Conservation (phyloP, 2,888 invertebrate species). For the Operophtera brumata region DNA sequence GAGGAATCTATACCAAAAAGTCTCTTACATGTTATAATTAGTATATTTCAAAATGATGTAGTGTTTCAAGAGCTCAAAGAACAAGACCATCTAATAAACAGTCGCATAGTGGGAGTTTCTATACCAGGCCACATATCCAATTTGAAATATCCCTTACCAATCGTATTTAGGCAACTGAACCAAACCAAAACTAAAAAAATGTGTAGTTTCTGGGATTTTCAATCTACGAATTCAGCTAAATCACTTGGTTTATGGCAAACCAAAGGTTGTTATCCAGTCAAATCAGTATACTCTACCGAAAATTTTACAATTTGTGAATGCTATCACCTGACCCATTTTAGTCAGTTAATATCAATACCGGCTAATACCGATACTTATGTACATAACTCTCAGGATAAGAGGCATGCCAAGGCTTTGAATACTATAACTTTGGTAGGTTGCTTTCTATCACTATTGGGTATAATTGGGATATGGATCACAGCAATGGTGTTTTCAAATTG, state of each 20-base stretch:
- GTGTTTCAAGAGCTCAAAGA: slow-evolving; percentile 73
- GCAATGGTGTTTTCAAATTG: slow-evolving; percentile 81
- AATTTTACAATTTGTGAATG: slow-evolving; percentile 66
- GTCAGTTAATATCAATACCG: slow-evolving; percentile 72
- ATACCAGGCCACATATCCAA: slow-evolving; percentile 81
- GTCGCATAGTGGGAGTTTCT: slow-evolving; percentile 81
- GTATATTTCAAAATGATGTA: slow-evolving; percentile 75
- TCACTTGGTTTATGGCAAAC: slow-evolving; percentile 77
- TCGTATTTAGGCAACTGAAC: slow-evolving; percentile 67
- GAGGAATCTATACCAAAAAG: slow-evolving; percentile 25
- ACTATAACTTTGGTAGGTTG: slow-evolving; percentile 81
- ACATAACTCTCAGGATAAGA: slow-evolving; percentile 32
- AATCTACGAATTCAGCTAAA: slow-evolving; percentile 37
- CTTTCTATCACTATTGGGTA: slow-evolving; percentile 79
- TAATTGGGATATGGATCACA: slow-evolving; percentile 80
- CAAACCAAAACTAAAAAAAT: slow-evolving; percentile 40
- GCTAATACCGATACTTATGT: slow-evolving; percentile 26
- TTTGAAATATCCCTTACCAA: slow-evolving; percentile 76
- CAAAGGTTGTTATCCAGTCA: slow-evolving; percentile 73
- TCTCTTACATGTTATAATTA: slow-evolving; percentile 70
- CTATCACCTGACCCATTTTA: slow-evolving; percentile 82
- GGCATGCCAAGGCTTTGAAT: slow-evolving; percentile 73
- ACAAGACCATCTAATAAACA: slow-evolving; percentile 53
- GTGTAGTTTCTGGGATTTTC: slow-evolving; percentile 82
- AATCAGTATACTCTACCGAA: slow-evolving; percentile 33